phyloP scores from a whole-genome alignment of 1,140 invertebrate genomes.

The Acyrthosiphon pisum region DNA sequence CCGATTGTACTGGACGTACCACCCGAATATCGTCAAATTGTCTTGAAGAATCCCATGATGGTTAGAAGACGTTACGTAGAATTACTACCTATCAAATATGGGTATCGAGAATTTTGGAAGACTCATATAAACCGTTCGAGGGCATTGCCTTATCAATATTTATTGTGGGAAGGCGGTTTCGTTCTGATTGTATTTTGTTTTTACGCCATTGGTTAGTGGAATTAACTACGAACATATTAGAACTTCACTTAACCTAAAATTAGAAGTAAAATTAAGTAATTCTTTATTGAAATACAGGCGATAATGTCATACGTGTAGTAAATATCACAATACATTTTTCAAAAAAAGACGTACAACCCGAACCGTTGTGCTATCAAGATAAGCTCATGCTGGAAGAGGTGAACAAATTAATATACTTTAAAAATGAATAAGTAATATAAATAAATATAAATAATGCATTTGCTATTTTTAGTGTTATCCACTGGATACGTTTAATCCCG shows the following conservation, averaged over 20 bases:
- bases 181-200: conserved; percentile 50
- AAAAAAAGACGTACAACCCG: conserved; percentile 44
- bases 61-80: neutral
- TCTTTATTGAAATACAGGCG: neutral
- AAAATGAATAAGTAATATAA: neutral
- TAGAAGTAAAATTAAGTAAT: neutral
- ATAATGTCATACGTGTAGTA: conserved; percentile 49
- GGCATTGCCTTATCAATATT: conserved; percentile 46
- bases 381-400: conserved; percentile 54
- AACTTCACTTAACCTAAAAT: neutral
- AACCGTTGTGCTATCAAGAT: conserved; percentile 50
- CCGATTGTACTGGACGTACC: conserved; percentile 16
- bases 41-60: conserved; percentile 3
- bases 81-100: conserved; percentile 25
- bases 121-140: conserved; percentile 33
- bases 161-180: conserved; percentile 51
- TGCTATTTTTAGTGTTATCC: conserved; percentile 30
- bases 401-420: neutral
- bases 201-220: conserved; percentile 46
- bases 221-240: neutral
- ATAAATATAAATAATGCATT: neutral
- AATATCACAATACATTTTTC: conserved; percentile 54
- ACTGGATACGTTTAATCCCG: neutral
- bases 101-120: conserved; percentile 48
- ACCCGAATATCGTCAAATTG: neutral